Evolutionary conservation across 2,797 vertebrate genomes (phyloP), one percentile per base, ranked within the genome.

Genomic region (Chrysocyon brachyurus): DNA sequence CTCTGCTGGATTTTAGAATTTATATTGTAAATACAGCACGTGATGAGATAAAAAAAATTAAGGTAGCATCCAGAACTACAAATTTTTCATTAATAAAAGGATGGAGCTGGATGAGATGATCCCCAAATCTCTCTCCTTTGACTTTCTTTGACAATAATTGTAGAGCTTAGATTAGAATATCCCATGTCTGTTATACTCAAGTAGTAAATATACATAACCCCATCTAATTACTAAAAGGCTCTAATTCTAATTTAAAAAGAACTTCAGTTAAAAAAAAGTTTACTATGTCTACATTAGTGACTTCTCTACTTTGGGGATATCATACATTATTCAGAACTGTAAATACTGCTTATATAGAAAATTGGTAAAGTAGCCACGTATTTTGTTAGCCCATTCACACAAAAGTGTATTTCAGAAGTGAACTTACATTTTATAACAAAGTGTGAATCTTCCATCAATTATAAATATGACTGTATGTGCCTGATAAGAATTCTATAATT

Each of bases 401-500:
- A 93, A 85, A 95, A 85, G 40, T 88, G 64, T 33, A 96, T 64
- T 92, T 96, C 49, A 90, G 72, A 86, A 85, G 87, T 36, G 36
- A n/a, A 94, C 68, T 88, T 95, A 68, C n/a, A 91, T 79, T 87
- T 92, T 75, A 68, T 75, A 77, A 83, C 33, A 52, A 91, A 91
- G 31, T 56, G 36, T 72, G 64, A 81, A 86, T 22, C n/a, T 49
- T 73, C 16, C 46, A 96, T 57, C 91, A 68, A 95, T 5, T 93
- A 90, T 95, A 92, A 40, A 87, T 95, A 97, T 3, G 93, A 63
- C 93, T 96, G 40, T 97, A 94, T 64, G 15, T 64, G 96, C 46
- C 31, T 98, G 96, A 84, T 90, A 97, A 87, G 88, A 59, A 54
- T 21, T 94, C 93, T 87, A 59, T 95, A 97, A 97, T 97, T 98